Conservation (phyloP, 2,797 vertebrate genomes). For the Staurois parvus region DNA sequence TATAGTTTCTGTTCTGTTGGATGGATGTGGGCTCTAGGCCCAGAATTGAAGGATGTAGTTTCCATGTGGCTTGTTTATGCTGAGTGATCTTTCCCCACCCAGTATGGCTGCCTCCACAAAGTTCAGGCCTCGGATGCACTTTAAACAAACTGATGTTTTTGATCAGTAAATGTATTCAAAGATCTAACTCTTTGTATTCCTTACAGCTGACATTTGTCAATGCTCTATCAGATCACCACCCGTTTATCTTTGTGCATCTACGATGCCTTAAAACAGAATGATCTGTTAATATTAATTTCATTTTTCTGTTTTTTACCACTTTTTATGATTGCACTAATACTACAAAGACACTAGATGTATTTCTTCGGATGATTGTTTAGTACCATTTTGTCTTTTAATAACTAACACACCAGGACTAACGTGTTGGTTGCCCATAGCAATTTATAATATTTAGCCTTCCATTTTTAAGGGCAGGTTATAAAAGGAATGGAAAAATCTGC, state of each 20-base stretch:
- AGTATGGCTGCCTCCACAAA: neutral
- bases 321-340: constrained; percentile 26
- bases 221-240: neutral
- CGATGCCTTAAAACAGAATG: constrained; percentile 34
- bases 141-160: neutral
- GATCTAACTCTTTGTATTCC: neutral
- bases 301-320: neutral
- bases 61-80: too few relatives aligned
- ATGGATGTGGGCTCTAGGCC: too few relatives aligned
- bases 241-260: constrained; percentile 5
- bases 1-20: too few relatives aligned
- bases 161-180: neutral
- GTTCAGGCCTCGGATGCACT: neutral
- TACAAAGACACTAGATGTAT: neutral
- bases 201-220: neutral
- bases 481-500: neutral
- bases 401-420: neutral
- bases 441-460: too few relatives aligned
- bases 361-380: neutral
- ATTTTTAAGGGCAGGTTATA: too few relatives aligned
- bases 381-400: neutral
- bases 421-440: neutral
- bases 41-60: too few relatives aligned
- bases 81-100: too few relatives aligned
- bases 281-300: neutral